Percentiles rank a stretch among this genome's conserved stretches.
phyloP scores from a whole-genome alignment of 2,888 invertebrate species.

The Oscheius sp. region DNA sequence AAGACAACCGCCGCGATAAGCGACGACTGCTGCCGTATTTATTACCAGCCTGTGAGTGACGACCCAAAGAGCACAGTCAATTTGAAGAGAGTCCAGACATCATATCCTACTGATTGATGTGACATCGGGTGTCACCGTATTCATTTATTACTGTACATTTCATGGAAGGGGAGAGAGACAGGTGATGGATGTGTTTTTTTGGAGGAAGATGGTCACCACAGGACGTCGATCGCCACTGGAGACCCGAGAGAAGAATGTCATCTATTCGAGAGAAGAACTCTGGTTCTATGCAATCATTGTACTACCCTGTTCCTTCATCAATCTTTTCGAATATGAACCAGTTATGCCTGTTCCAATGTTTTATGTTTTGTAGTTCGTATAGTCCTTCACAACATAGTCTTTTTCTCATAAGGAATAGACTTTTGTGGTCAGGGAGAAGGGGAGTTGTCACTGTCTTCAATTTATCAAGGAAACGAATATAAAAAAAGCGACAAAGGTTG shows the following conservation, averaged over 20 bases:
- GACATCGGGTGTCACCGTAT: background rate
- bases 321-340: too few relatives aligned
- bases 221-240: constrained; percentile 18
- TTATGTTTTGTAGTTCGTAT: too few relatives aligned
- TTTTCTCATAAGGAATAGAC: too few relatives aligned
- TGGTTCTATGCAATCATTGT: too few relatives aligned
- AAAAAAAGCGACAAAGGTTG: constrained; percentile 28
- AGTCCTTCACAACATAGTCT: too few relatives aligned
- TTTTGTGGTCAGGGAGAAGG: background rate
- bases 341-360: too few relatives aligned
- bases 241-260: background rate
- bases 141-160: constrained; percentile 3
- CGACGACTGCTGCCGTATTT: constrained; percentile 27
- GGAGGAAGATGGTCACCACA: constrained; percentile 22
- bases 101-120: background rate
- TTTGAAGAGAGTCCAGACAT: background rate
- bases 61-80: too few relatives aligned
- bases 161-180: background rate
- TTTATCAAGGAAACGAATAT: constrained; percentile 7
- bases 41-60: constrained; percentile 26
- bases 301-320: too few relatives aligned
- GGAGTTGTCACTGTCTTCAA: constrained; percentile 4
- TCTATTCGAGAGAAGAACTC: too few relatives aligned
- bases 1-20: constrained; percentile 26
- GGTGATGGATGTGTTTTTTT: constrained; percentile 28